phyloP scores from a whole-genome alignment of 1,140 invertebrate genomes.

The Probaryconus sp. region DNA sequence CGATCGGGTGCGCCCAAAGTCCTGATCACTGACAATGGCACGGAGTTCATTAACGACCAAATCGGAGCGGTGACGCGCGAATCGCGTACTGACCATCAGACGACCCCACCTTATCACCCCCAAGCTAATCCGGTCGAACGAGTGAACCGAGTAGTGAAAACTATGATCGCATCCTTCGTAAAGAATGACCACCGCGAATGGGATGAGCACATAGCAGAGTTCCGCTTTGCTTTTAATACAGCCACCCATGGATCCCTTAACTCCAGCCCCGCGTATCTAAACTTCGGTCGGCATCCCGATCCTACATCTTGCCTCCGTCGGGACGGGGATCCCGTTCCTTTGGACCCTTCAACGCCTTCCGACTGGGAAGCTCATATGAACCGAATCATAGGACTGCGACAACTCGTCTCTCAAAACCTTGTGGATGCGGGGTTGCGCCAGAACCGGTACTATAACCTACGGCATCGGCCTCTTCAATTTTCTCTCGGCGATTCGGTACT shows the following conservation, averaged over 20 bases:
- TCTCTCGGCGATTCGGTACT: neutral
- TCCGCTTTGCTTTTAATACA: constrained; percentile 58
- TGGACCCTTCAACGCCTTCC: neutral
- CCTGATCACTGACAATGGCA: constrained; percentile 57
- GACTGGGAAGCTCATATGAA: neutral
- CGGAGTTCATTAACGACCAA: constrained; percentile 18
- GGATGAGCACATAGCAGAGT: constrained; percentile 6
- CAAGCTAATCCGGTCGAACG: constrained; percentile 72
- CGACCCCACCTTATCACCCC: constrained; percentile 58
- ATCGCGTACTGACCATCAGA: constrained; percentile 39
- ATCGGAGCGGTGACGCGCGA: neutral
- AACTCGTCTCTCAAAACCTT: constrained; percentile 1
- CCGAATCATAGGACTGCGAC: neutral
- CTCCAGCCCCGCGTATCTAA: constrained; percentile 67
- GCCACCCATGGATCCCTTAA: constrained; percentile 58
- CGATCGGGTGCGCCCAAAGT: constrained; percentile 27
- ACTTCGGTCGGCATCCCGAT: constrained; percentile 59
- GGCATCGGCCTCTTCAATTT: constrained; percentile 7
- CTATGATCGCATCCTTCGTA: constrained; percentile 66
- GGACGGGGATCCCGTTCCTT: neutral
- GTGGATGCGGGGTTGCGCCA: constrained; percentile 10
- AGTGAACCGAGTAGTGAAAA: constrained; percentile 71
- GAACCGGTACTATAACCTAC: constrained; percentile 40
- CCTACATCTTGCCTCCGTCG: neutral
- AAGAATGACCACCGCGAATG: constrained; percentile 26